A percentile compares a stretch with the other conserved stretches of the same genome.
These are phyloP conservation scores for Phainopepla nitens DNA, from an alignment of 2,113 vertebrate genomes.

Conservation along the genomic window DNA sequence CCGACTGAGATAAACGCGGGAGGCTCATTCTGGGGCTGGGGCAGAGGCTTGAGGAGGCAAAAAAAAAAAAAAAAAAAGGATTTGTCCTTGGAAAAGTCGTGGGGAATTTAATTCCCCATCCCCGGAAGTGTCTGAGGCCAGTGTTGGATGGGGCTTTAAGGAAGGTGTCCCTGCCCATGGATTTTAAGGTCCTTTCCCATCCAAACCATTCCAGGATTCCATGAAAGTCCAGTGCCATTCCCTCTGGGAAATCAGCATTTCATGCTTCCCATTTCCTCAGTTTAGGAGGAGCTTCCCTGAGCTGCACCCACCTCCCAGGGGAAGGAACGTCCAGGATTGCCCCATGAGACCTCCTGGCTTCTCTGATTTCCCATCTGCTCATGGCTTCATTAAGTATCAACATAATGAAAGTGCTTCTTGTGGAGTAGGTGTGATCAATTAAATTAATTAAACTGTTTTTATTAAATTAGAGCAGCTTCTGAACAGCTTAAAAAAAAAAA, in stretches of 20 bases:
- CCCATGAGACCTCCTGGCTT: not conserved
- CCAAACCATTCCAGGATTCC: not conserved
- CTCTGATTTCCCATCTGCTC: not conserved
- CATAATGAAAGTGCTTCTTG: no score
- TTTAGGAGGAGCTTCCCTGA: not conserved
- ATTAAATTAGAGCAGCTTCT: not conserved
- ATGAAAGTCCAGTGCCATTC: not conserved
- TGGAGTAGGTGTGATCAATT: not conserved
- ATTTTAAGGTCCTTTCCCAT: not conserved
- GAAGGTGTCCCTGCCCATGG: not conserved
- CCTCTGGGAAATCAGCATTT: not conserved
- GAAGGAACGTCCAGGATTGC: rapidly evolving
- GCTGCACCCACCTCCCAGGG: not conserved
- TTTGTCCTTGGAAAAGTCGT: not conserved
- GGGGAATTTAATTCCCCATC: not conserved
- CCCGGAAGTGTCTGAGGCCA: not conserved
- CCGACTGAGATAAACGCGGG: rapidly evolving
- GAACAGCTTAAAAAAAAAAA: not conserved
- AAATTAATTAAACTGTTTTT: not conserved
- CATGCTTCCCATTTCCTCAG: not conserved
- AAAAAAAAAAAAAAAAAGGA: not conserved
- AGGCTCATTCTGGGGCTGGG: rapidly evolving
- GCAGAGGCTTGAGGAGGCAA: not conserved
- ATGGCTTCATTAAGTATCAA: no score
- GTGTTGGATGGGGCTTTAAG: not conserved